These are phyloP conservation scores for Arctia plantaginis DNA, from an alignment of 2,888 invertebrate species.

Conservation along the genomic window DNA sequence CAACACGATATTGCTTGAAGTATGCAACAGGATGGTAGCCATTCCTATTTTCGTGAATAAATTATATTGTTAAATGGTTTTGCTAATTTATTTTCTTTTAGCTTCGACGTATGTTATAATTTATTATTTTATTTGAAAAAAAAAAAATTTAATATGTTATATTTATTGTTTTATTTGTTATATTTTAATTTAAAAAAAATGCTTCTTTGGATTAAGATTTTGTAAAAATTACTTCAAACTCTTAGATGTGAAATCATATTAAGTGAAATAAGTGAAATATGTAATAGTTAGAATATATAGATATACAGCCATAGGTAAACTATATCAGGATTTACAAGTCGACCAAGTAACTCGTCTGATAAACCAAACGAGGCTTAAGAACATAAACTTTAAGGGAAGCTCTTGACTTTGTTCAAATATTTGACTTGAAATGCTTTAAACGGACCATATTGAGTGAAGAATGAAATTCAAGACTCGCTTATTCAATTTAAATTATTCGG, in stretches of 20 bases:
- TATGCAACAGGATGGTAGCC: background rate
- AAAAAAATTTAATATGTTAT: too few relatives aligned
- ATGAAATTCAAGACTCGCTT: slow-evolving; percentile 44
- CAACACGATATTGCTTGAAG: background rate
- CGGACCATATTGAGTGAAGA: slow-evolving; percentile 63
- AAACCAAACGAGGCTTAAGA: slow-evolving; percentile 50
- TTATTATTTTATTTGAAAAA: too few relatives aligned
- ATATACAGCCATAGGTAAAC: background rate
- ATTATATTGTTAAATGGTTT: background rate
- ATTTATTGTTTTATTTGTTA: too few relatives aligned
- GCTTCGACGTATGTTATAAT: background rate
- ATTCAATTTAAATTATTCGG: slow-evolving; percentile 53
- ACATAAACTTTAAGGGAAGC: slow-evolving; percentile 62
- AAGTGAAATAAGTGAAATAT: too few relatives aligned
- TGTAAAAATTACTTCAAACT: too few relatives aligned
- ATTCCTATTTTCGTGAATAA: too few relatives aligned
- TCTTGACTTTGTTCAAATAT: slow-evolving; percentile 70
- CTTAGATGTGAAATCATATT: too few relatives aligned
- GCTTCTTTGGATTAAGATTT: too few relatives aligned
- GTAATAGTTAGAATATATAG: too few relatives aligned
- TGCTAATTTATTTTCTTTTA: background rate
- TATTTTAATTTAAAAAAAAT: too few relatives aligned
- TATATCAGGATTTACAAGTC: slow-evolving; percentile 3
- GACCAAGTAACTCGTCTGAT: background rate
- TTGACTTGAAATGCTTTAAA: slow-evolving; percentile 66